Base-by-base conservation (phyloP, 1,140 invertebrate species). In the Dendroctonus ponderosae region DNA sequence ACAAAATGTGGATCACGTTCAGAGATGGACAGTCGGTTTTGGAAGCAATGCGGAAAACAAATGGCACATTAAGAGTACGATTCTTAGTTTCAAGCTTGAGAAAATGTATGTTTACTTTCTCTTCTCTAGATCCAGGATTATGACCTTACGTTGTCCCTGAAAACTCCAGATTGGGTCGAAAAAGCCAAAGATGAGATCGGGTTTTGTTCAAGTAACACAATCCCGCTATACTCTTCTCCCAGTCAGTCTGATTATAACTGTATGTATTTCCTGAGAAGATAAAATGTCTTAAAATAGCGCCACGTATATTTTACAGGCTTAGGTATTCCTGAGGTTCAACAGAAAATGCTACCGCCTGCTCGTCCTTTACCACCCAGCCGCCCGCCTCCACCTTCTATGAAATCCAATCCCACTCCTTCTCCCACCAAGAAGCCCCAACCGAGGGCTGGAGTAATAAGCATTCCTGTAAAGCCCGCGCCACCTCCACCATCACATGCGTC, bases 1-100 rank as follows among this genome's bases (percentile, higher is more conserved):
- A 93, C 52, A 89, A 89, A 7, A 89, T 97, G 79, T 93, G 91
- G 87, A 86, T 97, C 7, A 96, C 93, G 3, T 97, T 96, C 77
- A 84, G 89, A 71, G 90, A 93, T 74, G 92, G 93, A 0, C 87
- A 91, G 72, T 87, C 87, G 67, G 93, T 94, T 41, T 75, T 97
- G 2, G 86, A 93, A 6, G 84, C 83, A 3, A 78, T 84, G 44
- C 84, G 85, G 70, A 82, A 83, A 65, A 80, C 78, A 4, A 67
- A 70, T 43, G 74, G 71, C 14, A 49, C 60, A 38, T 63, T 74
- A 56, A 48, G 38, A 54, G 60, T 67, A 71, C 8, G 58, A 39
- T 56, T 51, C 12, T 15, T 52, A n/a, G 2, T 3, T 59, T 5
- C 9, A 58, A 40, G 7, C 56, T 11, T 50, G 15, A 67, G 48